These are phyloP conservation scores for Cromileptes altivelis DNA, from an alignment of 2,113 vertebrate genomes.

Conservation along the genomic window DNA sequence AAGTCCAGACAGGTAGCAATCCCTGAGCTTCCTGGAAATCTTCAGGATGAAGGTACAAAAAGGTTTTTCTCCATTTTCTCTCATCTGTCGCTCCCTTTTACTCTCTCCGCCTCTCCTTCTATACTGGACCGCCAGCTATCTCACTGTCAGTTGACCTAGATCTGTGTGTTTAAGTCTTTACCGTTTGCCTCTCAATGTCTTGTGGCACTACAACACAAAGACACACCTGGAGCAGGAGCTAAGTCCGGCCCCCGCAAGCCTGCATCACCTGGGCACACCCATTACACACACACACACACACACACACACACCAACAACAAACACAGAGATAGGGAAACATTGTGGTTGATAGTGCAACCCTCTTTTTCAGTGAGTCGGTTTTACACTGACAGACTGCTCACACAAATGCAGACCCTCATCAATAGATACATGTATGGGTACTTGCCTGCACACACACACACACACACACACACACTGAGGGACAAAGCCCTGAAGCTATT, in stretches of 20 bases:
- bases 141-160: neutral
- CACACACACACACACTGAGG: constrained; percentile 62
- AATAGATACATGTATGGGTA: constrained; percentile 37
- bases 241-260: constrained; percentile 67
- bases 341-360: neutral
- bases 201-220: constrained; percentile 47
- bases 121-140: neutral
- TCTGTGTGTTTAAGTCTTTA: constrained; percentile 33
- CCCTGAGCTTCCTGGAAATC: constrained; percentile 79
- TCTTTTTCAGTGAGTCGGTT: constrained; percentile 14
- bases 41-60: constrained; percentile 63
- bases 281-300: constrained; percentile 63
- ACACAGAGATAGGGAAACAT: constrained; percentile 20
- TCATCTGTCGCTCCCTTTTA: constrained; percentile 59
- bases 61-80: constrained; percentile 39
- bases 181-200: constrained; percentile 7
- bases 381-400: constrained; percentile 13
- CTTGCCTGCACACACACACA: constrained; percentile 16
- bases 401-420: constrained; percentile 56
- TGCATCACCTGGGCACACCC: constrained; percentile 77
- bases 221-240: constrained; percentile 81
- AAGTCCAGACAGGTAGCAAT: constrained; percentile 78
- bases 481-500: constrained; percentile 74
- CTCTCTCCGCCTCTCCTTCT: constrained; percentile 12
- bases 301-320: constrained; percentile 21